phyloP scores from a whole-genome alignment of 1,140 invertebrate species.

The Ganaspis sp. region DNA sequence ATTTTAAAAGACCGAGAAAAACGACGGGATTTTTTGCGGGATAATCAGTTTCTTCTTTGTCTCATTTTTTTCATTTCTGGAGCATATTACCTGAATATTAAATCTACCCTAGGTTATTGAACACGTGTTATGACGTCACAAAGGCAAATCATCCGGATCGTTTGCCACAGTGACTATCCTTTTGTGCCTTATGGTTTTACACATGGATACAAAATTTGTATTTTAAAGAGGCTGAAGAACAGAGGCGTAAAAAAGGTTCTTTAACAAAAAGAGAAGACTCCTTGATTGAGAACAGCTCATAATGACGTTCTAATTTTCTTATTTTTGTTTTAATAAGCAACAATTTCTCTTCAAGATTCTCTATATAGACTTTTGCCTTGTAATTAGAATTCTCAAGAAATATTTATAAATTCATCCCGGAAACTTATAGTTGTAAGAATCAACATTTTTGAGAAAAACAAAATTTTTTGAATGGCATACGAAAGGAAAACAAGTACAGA shows the following conservation, averaged over 20 bases:
- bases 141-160: slow-evolving; percentile 22
- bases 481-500: no score
- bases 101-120: slow-evolving; percentile 22
- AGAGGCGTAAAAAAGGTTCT: slow-evolving; percentile 7
- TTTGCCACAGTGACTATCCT: not conserved
- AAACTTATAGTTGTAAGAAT: no score
- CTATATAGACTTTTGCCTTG: no score
- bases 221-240: slow-evolving; percentile 18
- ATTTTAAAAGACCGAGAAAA: not conserved
- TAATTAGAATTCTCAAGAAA: no score
- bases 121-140: slow-evolving; percentile 30
- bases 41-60: not conserved
- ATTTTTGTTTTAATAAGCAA: not conserved
- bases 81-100: slow-evolving; percentile 23
- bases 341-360: not conserved
- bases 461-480: no score
- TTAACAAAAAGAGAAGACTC: not conserved
- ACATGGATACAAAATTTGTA: slow-evolving; percentile 22
- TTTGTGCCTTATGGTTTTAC: slow-evolving; percentile 22
- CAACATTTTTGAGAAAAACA: no score
- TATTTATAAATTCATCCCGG: no score
- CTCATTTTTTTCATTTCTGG: slow-evolving; percentile 4
- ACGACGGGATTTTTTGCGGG: not conserved
- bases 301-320: not conserved
- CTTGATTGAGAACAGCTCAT: not conserved